A percentile compares a stretch with the other conserved stretches of the same genome.
These are phyloP conservation scores for Vulpes vulpes DNA, from an alignment of 2,113 vertebrate species.

Conservation along the genomic window DNA sequence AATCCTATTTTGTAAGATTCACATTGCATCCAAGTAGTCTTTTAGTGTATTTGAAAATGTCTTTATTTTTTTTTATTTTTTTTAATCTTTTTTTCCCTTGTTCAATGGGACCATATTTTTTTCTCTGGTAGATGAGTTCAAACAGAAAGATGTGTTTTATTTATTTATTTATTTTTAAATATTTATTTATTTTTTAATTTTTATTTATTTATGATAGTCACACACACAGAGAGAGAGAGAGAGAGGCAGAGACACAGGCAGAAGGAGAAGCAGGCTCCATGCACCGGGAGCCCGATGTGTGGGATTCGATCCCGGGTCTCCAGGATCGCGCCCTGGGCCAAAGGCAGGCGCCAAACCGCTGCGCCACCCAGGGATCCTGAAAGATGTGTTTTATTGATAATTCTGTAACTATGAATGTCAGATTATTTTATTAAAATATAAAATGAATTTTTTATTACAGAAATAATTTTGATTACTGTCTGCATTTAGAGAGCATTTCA, in stretches of 20 bases:
- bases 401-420: constrained; percentile 16
- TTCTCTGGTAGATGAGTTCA: constrained; percentile 37
- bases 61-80: background rate
- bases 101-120: constrained; percentile 67
- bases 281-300: too few species aligned
- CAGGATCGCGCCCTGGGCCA: too few species aligned
- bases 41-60: constrained; percentile 53
- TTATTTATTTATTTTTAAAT: too few species aligned
- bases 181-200: too few species aligned
- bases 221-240: too few species aligned
- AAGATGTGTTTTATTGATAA: constrained; percentile 46
- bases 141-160: constrained; percentile 51
- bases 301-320: too few species aligned
- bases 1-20: constrained; percentile 69
- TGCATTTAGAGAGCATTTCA: constrained; percentile 12
- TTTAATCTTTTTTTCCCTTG: background rate
- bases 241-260: too few species aligned
- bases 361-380: too few species aligned
- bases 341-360: too few species aligned
- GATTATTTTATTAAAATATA: constrained; percentile 52
- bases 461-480: constrained; percentile 13
- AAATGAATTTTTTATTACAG: constrained; percentile 51
- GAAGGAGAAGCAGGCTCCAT: too few species aligned
- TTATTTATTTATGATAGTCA: too few species aligned
- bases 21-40: constrained; percentile 37